Evolutionary conservation across 2,797 vertebrate genomes (phyloP).

Genomic region (Tamandua tetradactyla): DNA sequence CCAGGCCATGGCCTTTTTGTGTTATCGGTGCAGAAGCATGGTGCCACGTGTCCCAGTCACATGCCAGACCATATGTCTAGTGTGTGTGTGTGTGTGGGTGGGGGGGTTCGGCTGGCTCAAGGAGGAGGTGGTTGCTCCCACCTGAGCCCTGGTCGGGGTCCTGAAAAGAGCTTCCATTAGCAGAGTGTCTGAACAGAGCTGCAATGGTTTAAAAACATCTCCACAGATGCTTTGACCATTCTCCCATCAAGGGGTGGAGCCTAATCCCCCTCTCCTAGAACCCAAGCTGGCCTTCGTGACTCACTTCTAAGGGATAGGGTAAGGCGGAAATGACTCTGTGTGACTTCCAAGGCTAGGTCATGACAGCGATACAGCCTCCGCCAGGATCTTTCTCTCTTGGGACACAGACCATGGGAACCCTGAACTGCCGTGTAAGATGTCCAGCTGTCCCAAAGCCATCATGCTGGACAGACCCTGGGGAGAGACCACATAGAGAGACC

Average conservation of each 20-base stretch:
- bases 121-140: not conserved
- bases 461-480: not conserved
- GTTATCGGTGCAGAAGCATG: not conserved
- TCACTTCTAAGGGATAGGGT: not conserved
- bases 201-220: not conserved
- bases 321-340: not conserved
- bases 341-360: conserved; percentile 20
- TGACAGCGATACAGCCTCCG: not conserved
- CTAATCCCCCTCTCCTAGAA: not conserved
- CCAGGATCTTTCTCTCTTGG: not conserved
- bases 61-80: not conserved
- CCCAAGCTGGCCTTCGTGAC: conserved; percentile 11
- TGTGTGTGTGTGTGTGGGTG: too few species aligned
- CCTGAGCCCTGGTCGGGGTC: not conserved
- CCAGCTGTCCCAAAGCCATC: not conserved
- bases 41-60: not conserved
- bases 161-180: not conserved
- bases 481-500: not conserved
- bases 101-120: not conserved
- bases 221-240: not conserved
- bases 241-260: not conserved
- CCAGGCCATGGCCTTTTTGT: not conserved
- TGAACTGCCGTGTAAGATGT: not conserved
- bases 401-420: not conserved
- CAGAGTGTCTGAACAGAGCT: not conserved